Evolutionary conservation across 2,888 invertebrate genomes (phyloP).

Genomic region (Euproctis similis): DNA sequence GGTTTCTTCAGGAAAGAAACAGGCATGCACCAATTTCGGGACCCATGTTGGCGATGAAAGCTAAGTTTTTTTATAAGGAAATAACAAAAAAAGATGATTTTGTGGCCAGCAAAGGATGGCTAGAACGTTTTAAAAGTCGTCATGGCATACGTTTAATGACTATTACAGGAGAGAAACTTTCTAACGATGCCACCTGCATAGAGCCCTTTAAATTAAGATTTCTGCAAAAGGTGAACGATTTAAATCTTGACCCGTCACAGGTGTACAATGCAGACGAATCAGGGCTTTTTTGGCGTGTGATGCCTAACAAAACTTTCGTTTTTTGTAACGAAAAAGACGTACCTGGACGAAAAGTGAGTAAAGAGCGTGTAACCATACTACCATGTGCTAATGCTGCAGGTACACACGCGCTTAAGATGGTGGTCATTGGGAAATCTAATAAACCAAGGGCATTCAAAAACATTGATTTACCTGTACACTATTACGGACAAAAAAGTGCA

Average conservation of each 20-base stretch:
- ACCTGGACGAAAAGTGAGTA: not conserved
- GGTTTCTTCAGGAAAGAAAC: slow-evolving; percentile 23
- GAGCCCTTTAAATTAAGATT: slow-evolving; percentile 3
- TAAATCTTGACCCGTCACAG: slow-evolving; percentile 9
- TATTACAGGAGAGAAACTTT: slow-evolving; percentile 11
- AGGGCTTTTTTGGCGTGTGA: slow-evolving; percentile 14
- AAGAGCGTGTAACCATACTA: not conserved
- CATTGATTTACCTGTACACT: slow-evolving; percentile 14
- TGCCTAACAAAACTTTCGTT: slow-evolving; percentile 10
- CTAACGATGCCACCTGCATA: slow-evolving; percentile 6
- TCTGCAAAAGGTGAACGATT: slow-evolving; percentile 6
- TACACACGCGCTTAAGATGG: not conserved
- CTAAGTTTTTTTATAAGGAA: slow-evolving; percentile 4
- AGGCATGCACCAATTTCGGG: not conserved
- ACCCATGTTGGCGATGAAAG: not conserved
- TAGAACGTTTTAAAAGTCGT: slow-evolving; percentile 23
- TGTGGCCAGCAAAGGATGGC: slow-evolving; percentile 22
- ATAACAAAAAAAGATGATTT: slow-evolving; percentile 21
- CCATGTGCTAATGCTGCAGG: not conserved
- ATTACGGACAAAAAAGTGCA: slow-evolving; percentile 14
- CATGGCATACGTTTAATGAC: slow-evolving; percentile 21
- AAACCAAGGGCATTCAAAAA: slow-evolving; percentile 16
- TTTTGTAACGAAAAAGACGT: not conserved
- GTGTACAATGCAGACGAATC: slow-evolving; percentile 15
- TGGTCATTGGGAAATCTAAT: slow-evolving; percentile 12